Evolutionary conservation across 1,140 invertebrate genomes (phyloP).

Genomic region (Cherax quadricarinatus): DNA sequence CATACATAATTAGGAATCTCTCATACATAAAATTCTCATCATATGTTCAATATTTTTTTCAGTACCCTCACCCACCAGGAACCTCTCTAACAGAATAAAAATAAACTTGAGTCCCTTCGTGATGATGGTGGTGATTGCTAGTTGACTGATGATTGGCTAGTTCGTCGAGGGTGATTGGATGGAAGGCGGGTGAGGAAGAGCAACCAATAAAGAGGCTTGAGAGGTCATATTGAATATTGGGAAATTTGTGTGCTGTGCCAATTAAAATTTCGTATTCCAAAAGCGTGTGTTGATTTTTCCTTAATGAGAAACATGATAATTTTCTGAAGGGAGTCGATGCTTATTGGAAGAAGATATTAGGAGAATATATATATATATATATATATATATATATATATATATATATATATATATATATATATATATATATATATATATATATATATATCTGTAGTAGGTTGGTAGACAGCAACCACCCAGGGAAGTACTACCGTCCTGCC

Average conservation of each 20-base stretch:
- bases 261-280: slow-evolving; percentile 3
- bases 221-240: background rate
- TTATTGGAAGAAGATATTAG: too few relatives aligned
- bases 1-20: slow-evolving; percentile 64
- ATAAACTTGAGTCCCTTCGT: background rate
- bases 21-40: slow-evolving; percentile 64
- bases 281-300: background rate
- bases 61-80: slow-evolving; percentile 4
- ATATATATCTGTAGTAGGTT: too few relatives aligned
- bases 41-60: slow-evolving; percentile 63
- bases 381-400: too few relatives aligned
- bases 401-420: too few relatives aligned
- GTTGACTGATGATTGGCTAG: background rate
- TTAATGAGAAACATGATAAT: background rate
- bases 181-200: background rate
- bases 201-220: background rate
- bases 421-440: too few relatives aligned
- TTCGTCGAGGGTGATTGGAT: background rate
- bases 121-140: slow-evolving; percentile 19
- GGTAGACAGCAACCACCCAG: too few relatives aligned
- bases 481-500: too few relatives aligned
- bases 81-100: slow-evolving; percentile 25
- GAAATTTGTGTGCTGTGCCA: background rate
- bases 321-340: background rate
- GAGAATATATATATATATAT: too few relatives aligned